phyloP scores from a whole-genome alignment of 2,797 vertebrate species.

The Schizopygopsis malacanthus region DNA sequence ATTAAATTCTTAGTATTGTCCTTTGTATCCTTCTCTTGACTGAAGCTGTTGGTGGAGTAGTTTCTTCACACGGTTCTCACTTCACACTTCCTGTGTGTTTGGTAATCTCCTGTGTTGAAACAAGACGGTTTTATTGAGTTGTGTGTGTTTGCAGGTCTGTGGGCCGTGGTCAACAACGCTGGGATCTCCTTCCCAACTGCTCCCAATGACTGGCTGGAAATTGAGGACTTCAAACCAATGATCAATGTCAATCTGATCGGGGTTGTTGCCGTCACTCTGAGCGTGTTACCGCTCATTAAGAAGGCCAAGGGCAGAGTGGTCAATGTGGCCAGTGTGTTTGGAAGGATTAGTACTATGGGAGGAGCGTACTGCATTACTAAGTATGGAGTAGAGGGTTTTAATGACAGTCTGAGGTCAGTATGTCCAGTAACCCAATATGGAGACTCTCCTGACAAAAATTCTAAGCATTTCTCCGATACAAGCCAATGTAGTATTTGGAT shows the following conservation, averaged over 20 bases:
- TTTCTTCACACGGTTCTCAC: too few relatives aligned
- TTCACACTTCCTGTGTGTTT: not conserved
- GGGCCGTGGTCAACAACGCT: constrained; percentile 70
- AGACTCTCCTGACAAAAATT: not conserved
- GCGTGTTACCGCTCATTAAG: constrained; percentile 67
- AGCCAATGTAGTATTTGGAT: not conserved
- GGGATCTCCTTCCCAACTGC: constrained; percentile 62
- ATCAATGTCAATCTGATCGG: constrained; percentile 66
- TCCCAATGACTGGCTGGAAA: constrained; percentile 64
- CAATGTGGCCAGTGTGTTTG: constrained; percentile 67
- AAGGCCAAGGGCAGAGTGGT: constrained; percentile 67
- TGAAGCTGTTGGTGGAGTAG: not conserved
- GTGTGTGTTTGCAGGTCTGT: constrained; percentile 62
- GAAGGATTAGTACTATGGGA: constrained; percentile 59
- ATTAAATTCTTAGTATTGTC: too few relatives aligned
- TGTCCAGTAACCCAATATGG: not conserved
- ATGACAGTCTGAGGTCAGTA: constrained; percentile 67
- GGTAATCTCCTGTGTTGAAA: not conserved
- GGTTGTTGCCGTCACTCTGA: constrained; percentile 64
- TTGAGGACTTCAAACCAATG: constrained; percentile 64
- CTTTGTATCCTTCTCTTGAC: not conserved
- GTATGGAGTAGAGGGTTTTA: constrained; percentile 69
- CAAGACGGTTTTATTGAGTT: not conserved
- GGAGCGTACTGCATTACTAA: constrained; percentile 67
- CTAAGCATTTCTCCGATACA: not conserved